phyloP scores from a whole-genome alignment of 2,888 invertebrate species.

The Thecophora atra region DNA sequence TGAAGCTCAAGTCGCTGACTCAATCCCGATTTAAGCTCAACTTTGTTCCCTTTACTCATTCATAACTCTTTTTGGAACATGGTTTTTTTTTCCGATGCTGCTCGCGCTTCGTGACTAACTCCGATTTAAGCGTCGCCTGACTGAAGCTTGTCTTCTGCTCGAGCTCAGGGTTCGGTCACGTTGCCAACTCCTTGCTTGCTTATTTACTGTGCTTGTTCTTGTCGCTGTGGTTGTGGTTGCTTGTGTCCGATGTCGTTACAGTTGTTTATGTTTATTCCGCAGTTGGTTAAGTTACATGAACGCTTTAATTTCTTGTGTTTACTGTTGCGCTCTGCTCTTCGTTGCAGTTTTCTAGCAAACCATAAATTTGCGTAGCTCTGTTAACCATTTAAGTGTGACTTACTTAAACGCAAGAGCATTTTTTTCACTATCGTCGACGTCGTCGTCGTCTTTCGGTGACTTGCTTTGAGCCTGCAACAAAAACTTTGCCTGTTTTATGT shows the following conservation, averaged over 20 bases:
- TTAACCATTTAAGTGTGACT: no score
- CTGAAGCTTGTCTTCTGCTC: not conserved
- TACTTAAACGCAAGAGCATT: no score
- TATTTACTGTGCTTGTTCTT: not conserved
- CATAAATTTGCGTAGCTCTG: no score
- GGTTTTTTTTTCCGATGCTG: constrained; percentile 4
- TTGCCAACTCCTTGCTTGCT: not conserved
- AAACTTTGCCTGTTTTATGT: no score
- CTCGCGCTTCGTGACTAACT: constrained; percentile 25
- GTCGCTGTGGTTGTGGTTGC: not conserved
- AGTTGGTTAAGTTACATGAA: not conserved
- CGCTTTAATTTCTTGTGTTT: not conserved
- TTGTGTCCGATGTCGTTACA: not conserved
- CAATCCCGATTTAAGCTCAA: not conserved
- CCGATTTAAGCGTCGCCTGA: not conserved
- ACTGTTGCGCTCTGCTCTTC: not conserved
- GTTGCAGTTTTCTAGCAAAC: not conserved
- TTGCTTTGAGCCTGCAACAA: no score
- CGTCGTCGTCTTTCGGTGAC: no score
- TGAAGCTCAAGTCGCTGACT: constrained; percentile 2
- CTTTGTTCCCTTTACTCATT: not conserved
- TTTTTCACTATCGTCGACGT: no score
- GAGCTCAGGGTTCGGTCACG: constrained; percentile 19
- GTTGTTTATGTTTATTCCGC: no score
- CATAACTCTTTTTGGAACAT: constrained; percentile 24